Evolutionary conservation across 1,140 invertebrate species (phyloP).

Genomic region (Aphaenogaster rudis): DNA sequence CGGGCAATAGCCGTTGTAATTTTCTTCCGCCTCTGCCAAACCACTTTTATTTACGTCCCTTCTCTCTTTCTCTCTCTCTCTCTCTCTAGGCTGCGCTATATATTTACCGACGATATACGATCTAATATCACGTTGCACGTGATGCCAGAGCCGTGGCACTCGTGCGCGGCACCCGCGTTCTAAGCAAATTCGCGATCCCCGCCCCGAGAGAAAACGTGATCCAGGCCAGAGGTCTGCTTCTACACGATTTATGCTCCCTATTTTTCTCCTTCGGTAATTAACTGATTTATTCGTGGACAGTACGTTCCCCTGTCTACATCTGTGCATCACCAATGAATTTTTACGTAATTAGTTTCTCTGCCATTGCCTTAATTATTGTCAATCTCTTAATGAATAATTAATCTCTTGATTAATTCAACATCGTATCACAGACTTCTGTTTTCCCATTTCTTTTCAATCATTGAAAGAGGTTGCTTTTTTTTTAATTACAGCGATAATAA

Average conservation of each 20-base stretch:
- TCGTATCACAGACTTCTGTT: background rate
- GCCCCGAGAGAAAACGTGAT: slow-evolving; percentile 44
- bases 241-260: slow-evolving; percentile 28
- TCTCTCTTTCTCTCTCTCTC: slow-evolving; percentile 2
- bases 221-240: slow-evolving; percentile 18
- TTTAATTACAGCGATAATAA: background rate
- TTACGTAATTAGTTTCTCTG: background rate
- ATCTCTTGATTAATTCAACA: background rate
- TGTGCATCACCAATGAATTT: background rate
- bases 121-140: slow-evolving; percentile 76
- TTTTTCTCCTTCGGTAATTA: slow-evolving; percentile 36
- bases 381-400: background rate
- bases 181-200: slow-evolving; percentile 57
- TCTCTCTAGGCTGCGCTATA: slow-evolving; percentile 58
- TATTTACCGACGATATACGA: slow-evolving; percentile 77
- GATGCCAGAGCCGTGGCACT: slow-evolving; percentile 51
- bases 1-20: slow-evolving; percentile 32
- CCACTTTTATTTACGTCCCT: slow-evolving; percentile 55
- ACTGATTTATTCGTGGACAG: slow-evolving; percentile 16
- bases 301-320: background rate
- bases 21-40: slow-evolving; percentile 47
- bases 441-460: background rate
- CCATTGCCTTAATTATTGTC: background rate
- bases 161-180: slow-evolving; percentile 61
- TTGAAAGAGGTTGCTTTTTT: background rate